phyloP scores from a whole-genome alignment of 2,888 invertebrate genomes.

The Tromatobia lineatoria region DNA sequence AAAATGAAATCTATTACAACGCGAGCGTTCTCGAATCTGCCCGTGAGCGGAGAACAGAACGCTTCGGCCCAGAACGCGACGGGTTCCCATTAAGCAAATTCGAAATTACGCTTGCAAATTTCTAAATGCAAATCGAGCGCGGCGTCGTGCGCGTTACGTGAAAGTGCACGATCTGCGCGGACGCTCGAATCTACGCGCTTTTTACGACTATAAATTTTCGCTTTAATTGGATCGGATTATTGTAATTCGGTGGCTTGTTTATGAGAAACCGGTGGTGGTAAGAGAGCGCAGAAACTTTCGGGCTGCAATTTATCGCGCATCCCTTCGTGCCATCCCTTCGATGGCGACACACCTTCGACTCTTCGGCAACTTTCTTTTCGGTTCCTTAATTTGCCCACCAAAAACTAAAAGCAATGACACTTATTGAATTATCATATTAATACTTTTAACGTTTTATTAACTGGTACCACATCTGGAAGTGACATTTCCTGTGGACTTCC shows the following conservation, averaged over 20 bases:
- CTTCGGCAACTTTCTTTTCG: slow-evolving; percentile 9
- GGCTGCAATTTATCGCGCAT: slow-evolving; percentile 44
- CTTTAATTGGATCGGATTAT: slow-evolving; percentile 84
- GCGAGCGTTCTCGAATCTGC: slow-evolving; percentile 57
- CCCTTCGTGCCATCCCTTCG: neutral
- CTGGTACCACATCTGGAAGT: neutral
- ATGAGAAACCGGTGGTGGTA: slow-evolving; percentile 71
- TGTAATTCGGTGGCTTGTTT: slow-evolving; percentile 83
- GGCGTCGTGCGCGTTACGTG: slow-evolving; percentile 15
- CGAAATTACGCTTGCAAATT: slow-evolving; percentile 83
- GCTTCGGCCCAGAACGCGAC: slow-evolving; percentile 52
- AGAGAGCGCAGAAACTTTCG: slow-evolving; percentile 46
- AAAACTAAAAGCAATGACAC: slow-evolving; percentile 75
- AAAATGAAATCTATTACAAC: slow-evolving; percentile 80
- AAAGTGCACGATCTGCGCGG: slow-evolving; percentile 42
- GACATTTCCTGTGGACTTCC: neutral
- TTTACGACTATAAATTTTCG: slow-evolving; percentile 82
- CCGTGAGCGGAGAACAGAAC: slow-evolving; percentile 43
- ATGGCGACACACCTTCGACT: slow-evolving; percentile 8
- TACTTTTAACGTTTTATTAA: slow-evolving; percentile 63
- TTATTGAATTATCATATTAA: slow-evolving; percentile 81
- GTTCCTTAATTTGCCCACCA: slow-evolving; percentile 54
- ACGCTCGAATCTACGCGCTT: slow-evolving; percentile 63
- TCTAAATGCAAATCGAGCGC: slow-evolving; percentile 80
- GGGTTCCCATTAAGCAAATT: slow-evolving; percentile 77